Percentiles rank a stretch among this genome's conserved stretches.
Evolutionary conservation across 2,797 vertebrate species (phyloP).

Genomic region (Mormyrops boulengeri): DNA sequence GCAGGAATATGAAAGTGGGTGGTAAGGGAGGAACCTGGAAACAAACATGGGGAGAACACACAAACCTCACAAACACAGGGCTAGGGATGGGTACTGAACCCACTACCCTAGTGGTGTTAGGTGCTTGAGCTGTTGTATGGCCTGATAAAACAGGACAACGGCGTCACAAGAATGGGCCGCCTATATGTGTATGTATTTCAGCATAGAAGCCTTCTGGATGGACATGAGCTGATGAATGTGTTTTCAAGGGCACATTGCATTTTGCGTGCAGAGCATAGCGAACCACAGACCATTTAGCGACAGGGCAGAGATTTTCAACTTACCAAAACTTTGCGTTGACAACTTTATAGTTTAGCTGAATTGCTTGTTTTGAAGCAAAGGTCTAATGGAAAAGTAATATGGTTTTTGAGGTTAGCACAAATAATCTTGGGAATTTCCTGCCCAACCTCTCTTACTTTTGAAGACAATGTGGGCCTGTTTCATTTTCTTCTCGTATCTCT

Average conservation of each 20-base stretch:
- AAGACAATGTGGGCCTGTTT: constrained; percentile 18
- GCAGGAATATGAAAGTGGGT: neutral
- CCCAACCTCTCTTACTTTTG: constrained; percentile 13
- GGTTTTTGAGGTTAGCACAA: constrained; percentile 29
- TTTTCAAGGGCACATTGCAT: constrained; percentile 26
- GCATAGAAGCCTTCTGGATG: constrained; percentile 12
- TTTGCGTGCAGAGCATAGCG: constrained; percentile 29
- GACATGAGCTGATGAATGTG: constrained; percentile 24
- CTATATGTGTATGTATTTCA: neutral
- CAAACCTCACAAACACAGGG: neutral
- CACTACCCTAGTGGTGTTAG: neutral
- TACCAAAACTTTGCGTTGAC: constrained; percentile 25
- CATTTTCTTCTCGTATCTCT: neutral
- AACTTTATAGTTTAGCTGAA: constrained; percentile 28
- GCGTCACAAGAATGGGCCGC: neutral
- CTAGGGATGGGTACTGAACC: neutral
- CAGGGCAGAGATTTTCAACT: constrained; percentile 23
- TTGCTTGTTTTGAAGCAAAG: constrained; percentile 31
- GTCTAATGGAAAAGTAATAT: constrained; percentile 34
- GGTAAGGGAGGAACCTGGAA: neutral
- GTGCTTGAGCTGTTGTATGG: neutral
- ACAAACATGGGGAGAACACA: neutral
- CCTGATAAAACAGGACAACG: neutral
- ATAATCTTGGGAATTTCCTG: constrained; percentile 32
- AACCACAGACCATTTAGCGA: constrained; percentile 28